Conservation (phyloP, 2,888 invertebrate genomes). For the Amiota mariae region DNA sequence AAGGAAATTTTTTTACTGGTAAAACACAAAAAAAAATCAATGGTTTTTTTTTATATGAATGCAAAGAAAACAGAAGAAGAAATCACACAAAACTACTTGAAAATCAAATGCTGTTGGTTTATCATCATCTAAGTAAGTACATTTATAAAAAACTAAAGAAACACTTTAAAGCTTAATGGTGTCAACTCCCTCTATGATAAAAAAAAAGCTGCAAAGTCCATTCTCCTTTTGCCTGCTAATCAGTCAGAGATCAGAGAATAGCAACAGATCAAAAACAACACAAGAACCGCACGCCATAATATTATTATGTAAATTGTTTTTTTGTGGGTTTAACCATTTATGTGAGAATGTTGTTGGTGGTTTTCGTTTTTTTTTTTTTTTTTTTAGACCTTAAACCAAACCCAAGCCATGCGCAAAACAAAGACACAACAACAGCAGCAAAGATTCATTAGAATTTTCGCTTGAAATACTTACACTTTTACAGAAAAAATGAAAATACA, state of each 20-base stretch:
- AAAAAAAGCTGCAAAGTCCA: no score
- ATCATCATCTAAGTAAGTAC: neutral
- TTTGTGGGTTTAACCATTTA: neutral
- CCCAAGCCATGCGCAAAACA: constrained; percentile 2
- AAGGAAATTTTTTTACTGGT: constrained; percentile 7
- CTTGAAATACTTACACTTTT: no score
- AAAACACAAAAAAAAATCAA: neutral
- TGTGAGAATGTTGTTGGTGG: no score
- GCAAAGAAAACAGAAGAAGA: neutral
- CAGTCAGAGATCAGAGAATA: no score
- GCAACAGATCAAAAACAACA: neutral
- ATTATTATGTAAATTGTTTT: neutral
- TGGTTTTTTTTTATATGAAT: neutral
- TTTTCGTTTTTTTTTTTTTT: no score
- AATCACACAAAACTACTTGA: neutral
- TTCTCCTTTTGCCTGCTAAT: no score
- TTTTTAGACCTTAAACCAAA: neutral
- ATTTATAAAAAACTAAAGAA: neutral
- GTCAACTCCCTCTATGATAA: no score
- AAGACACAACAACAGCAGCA: constrained; percentile 5
- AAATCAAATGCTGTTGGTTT: neutral
- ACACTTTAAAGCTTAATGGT: no score
- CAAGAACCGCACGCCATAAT: neutral
- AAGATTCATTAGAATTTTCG: neutral
- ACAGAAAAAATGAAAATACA: no score